These are phyloP conservation scores for Seira musarum DNA, from an alignment of 2,888 invertebrate genomes.

Conservation along the genomic window DNA sequence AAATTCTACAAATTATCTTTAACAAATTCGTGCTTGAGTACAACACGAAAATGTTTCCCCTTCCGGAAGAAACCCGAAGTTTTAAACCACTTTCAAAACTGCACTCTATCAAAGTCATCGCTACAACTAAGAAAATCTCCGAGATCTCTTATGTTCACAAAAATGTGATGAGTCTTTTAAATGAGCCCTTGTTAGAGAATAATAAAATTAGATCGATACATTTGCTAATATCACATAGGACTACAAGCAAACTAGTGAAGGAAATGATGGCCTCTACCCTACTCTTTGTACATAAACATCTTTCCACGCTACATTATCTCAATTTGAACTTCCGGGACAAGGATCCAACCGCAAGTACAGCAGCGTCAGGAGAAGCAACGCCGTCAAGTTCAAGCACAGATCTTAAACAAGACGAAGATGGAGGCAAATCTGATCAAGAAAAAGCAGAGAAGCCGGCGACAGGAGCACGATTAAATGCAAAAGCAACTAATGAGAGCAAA, in stretches of 20 bases:
- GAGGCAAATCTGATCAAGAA: neutral
- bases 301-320: conserved; percentile 1
- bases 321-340: conserved; percentile 29
- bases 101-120: conserved; percentile 21
- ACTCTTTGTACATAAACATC: conserved; percentile 34
- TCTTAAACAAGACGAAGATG: neutral
- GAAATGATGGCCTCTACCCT: conserved; percentile 24
- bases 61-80: neutral
- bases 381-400: neutral
- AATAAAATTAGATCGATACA: conserved; percentile 14
- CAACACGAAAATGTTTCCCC: conserved; percentile 34
- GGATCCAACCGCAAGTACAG: neutral
- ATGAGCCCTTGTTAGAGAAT: conserved; percentile 3
- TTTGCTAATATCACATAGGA: conserved; percentile 15
- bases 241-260: neutral
- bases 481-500: no score
- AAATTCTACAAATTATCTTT: conserved; percentile 23
- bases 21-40: conserved; percentile 39
- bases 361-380: neutral
- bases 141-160: conserved; percentile 31
- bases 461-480: no score
- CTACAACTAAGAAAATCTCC: conserved; percentile 21
- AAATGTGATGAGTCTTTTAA: conserved; percentile 7
- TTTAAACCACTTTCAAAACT: conserved; percentile 8
- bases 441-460: neutral